Base-by-base conservation (phyloP, 1,140 invertebrate genomes). In the Aphelinus atriplicis region DNA sequence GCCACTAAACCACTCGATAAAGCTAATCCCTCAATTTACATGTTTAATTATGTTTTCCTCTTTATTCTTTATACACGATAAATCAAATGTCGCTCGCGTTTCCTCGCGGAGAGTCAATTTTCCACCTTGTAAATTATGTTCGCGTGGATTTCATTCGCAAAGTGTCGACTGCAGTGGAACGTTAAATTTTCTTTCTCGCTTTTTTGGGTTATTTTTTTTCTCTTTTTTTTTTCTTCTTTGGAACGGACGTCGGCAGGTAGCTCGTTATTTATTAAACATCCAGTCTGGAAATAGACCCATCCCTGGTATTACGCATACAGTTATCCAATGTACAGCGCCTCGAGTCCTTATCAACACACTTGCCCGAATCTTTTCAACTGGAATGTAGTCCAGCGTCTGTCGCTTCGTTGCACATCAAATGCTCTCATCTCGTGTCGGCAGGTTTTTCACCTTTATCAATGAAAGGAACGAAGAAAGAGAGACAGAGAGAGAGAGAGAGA, bases 211-310 rank as follows among this genome's bases (percentile, higher is more conserved):
- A 9, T 45, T 64, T 66, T 55, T 56, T 63, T 46, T 64, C 26
- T 45, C 26, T 46, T 60, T 57, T 51, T 65, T 65, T 50, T 10
- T 9, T 48, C 58, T 71, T 71, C 6, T 73, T 60, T 69, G 51
- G 58, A 68, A 62, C 65, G 48, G 72, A 62, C 51, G 3, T 63
- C 50, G 58, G 72, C 55, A 74, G 64, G 51, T 74, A 67, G 43
- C 68, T 68, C 48, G 71, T 73, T 73, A 73, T 65, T 65, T 6
- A 26, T 26, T 26, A 26, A 26, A 26, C 26, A 26, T 73, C 3
- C 43, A 73, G 48, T 73, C 47, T 73, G 26, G 10, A 65, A 65
- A 57, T 26, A 26, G 26, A 26, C 26, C 26, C 26, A 26, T 26
- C 26, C 26, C 26, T 26, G 26, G 26, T 26, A 26, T 26, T 26